A percentile compares a stretch with the other conserved stretches of the same genome.
Conservation (phyloP, 2,888 invertebrate genomes). For the Tipula vernalis region DNA sequence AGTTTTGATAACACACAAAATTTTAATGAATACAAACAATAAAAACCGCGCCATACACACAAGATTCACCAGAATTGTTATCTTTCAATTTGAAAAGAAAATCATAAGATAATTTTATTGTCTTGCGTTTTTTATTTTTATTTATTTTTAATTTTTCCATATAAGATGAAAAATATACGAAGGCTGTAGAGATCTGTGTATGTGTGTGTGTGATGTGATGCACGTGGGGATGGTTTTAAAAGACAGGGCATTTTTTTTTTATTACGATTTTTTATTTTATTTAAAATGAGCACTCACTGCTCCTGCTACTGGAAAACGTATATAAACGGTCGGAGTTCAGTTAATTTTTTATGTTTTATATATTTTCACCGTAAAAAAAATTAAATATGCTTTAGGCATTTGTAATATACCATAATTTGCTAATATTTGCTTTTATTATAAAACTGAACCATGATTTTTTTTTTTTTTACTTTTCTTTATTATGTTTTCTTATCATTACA, state of each 20-base stretch:
- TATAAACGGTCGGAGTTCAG: background rate
- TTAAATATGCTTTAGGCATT: constrained; percentile 11
- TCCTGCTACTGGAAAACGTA: background rate
- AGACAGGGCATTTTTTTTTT: constrained; percentile 5
- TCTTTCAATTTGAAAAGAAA: background rate
- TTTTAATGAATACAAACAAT: background rate
- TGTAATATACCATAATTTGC: constrained; percentile 11
- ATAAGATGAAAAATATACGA: background rate
- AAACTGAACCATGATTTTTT: background rate
- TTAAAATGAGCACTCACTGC: constrained; percentile 4
- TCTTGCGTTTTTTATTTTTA: background rate
- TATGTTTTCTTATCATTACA: constrained; percentile 11
- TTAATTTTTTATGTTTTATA: constrained; percentile 6
- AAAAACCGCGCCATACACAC: background rate
- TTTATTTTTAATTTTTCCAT: background rate
- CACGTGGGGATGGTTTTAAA: background rate
- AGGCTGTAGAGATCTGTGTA: background rate
- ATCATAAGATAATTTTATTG: background rate
- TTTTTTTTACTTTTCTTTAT: constrained; percentile 9
- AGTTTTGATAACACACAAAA: background rate
- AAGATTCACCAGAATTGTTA: background rate
- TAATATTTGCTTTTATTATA: constrained; percentile 11
- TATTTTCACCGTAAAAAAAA: constrained; percentile 10
- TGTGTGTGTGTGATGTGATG: background rate
- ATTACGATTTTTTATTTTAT: background rate